Evolutionary conservation across 2,113 vertebrate genomes (phyloP).

Genomic region (Solenodon paradoxus): DNA sequence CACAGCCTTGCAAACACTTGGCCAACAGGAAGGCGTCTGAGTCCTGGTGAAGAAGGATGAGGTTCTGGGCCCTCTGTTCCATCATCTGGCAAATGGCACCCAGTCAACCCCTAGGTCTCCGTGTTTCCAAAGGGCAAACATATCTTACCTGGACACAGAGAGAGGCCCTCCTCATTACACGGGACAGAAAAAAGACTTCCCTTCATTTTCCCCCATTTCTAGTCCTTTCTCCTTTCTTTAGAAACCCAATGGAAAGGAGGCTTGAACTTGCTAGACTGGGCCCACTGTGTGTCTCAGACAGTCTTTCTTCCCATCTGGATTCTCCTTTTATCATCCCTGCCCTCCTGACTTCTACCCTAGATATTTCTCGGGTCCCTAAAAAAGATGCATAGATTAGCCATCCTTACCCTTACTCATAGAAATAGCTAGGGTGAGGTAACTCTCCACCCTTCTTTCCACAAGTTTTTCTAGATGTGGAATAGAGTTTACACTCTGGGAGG

Average conservation of each 20-base stretch:
- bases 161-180: neutral
- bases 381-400: neutral
- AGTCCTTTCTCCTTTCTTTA: neutral
- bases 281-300: neutral
- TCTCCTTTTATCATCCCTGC: neutral
- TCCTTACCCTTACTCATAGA: neutral
- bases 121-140: neutral
- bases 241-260: neutral
- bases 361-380: neutral
- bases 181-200: neutral
- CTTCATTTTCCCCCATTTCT: neutral
- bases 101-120: neutral
- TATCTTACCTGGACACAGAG: neutral
- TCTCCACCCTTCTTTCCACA: neutral
- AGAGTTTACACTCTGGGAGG: neutral
- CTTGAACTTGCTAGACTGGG: neutral
- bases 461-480: neutral
- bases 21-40: neutral
- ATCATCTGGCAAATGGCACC: neutral
- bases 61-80: neutral
- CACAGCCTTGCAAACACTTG: neutral
- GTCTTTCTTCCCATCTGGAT: neutral
- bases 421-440: neutral
- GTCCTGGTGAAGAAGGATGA: neutral
- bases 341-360: neutral